Evolutionary conservation across 2,888 invertebrate species (phyloP).

Genomic region (Eristalis arbustorum): DNA sequence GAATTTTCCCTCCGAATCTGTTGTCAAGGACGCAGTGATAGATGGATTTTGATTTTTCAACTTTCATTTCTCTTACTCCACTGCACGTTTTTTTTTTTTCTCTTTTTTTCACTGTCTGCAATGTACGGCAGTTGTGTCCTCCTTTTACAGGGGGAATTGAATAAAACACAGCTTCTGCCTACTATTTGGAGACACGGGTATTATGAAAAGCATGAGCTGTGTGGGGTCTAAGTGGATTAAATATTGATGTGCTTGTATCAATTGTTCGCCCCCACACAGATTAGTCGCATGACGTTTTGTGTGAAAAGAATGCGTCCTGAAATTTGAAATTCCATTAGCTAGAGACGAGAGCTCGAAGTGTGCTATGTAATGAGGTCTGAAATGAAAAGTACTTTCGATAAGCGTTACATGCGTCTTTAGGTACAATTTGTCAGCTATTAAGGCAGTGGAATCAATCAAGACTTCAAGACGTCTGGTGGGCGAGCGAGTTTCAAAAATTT

Average conservation of each 20-base stretch:
- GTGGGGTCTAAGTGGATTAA: conserved; percentile 1
- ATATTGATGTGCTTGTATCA: neutral
- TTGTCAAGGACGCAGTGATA: conserved; percentile 54
- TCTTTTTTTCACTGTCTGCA: too few relatives aligned
- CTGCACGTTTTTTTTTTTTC: neutral
- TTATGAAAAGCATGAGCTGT: neutral
- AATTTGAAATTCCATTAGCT: too few relatives aligned
- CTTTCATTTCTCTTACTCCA: neutral
- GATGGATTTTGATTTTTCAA: conserved; percentile 54
- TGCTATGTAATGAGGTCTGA: too few relatives aligned
- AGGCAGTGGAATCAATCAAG: too few relatives aligned
- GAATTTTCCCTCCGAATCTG: conserved; percentile 42
- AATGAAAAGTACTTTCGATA: too few relatives aligned
- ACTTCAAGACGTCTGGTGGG: too few relatives aligned
- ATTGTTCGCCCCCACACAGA: neutral
- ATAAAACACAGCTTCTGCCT: neutral
- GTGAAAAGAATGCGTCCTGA: too few relatives aligned
- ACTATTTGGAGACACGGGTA: neutral
- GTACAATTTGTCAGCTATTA: too few relatives aligned
- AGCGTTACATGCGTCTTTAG: too few relatives aligned
- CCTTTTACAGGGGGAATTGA: conserved; percentile 26
- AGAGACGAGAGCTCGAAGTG: too few relatives aligned
- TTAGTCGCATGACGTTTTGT: neutral
- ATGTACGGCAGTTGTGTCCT: conserved; percentile 1
- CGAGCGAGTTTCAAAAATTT: too few relatives aligned